These are phyloP conservation scores for Myanophis thanlyinensis DNA, from an alignment of 2,113 vertebrate species.

Conservation along the genomic window DNA sequence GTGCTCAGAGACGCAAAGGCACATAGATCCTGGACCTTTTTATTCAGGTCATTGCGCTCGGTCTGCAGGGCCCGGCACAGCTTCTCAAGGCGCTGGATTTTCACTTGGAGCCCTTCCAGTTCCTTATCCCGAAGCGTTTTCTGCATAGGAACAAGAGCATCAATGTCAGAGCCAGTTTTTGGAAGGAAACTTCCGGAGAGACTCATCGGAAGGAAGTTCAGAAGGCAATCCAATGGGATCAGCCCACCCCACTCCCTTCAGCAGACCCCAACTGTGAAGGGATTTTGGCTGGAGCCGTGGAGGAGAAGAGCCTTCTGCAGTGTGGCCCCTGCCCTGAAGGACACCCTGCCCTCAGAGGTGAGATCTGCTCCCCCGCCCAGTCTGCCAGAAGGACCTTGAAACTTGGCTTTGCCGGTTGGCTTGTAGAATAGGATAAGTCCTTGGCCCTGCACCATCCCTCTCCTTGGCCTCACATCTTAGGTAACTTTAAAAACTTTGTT, in stretches of 20 bases:
- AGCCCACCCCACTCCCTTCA: background rate
- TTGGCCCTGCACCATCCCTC: background rate
- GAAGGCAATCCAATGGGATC: background rate
- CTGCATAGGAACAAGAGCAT: slow-evolving; percentile 59
- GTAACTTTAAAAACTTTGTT: background rate
- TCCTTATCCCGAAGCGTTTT: slow-evolving; percentile 92
- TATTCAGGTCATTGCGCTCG: slow-evolving; percentile 95
- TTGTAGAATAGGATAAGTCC: background rate
- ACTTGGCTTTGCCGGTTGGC: background rate
- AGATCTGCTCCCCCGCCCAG: background rate
- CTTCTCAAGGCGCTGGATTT: slow-evolving; percentile 93
- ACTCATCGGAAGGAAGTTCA: background rate
- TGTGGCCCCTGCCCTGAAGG: background rate
- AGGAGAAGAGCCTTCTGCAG: background rate
- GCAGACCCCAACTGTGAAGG: background rate
- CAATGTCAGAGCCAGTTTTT: background rate
- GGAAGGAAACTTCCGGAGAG: background rate
- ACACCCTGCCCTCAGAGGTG: background rate
- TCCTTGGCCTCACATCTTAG: background rate
- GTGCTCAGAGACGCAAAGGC: slow-evolving; percentile 48
- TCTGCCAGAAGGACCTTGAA: background rate
- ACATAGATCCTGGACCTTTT: slow-evolving; percentile 88
- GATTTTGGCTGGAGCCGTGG: background rate
- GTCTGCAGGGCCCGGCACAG: slow-evolving; percentile 91
- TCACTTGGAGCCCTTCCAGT: slow-evolving; percentile 89